Conservation (phyloP, 1,140 invertebrate genomes). For the Drosophila bocqueti region DNA sequence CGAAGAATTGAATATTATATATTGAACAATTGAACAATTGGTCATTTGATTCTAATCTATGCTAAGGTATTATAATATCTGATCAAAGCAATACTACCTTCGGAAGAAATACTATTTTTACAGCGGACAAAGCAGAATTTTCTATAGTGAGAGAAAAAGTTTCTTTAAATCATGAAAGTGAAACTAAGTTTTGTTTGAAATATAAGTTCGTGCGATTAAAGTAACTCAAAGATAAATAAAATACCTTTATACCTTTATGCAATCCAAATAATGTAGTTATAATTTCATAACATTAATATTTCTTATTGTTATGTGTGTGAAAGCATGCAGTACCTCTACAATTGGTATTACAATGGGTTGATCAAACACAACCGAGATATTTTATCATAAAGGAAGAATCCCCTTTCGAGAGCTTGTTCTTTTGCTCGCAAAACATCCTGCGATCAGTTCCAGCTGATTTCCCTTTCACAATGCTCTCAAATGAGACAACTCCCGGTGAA, state of each 20-base stretch:
- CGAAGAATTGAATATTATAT: too few species aligned
- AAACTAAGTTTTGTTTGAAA: too few species aligned
- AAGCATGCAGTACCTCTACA: too few species aligned
- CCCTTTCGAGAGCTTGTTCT: neutral
- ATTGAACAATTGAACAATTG: too few species aligned
- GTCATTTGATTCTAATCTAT: too few species aligned
- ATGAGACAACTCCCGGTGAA: constrained; percentile 26
- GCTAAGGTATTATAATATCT: too few species aligned
- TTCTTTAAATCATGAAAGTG: neutral
- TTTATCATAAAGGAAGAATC: neutral
- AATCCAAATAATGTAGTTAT: neutral
- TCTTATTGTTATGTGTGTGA: neutral
- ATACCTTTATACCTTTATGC: neutral
- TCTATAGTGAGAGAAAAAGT: neutral
- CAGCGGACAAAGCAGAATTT: too few species aligned
- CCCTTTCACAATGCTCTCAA: constrained; percentile 33
- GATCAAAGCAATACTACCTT: too few species aligned
- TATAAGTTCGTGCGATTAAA: too few species aligned
- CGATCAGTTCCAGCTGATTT: constrained; percentile 41
- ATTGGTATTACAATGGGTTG: neutral
- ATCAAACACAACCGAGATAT: neutral
- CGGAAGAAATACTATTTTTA: too few species aligned
- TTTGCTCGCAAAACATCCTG: neutral
- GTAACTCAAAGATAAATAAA: neutral
- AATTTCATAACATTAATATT: neutral